Evolutionary conservation across 2,797 vertebrate genomes (phyloP), one percentile per base, ranked within the genome.

Genomic region (Rhincodon typus): DNA sequence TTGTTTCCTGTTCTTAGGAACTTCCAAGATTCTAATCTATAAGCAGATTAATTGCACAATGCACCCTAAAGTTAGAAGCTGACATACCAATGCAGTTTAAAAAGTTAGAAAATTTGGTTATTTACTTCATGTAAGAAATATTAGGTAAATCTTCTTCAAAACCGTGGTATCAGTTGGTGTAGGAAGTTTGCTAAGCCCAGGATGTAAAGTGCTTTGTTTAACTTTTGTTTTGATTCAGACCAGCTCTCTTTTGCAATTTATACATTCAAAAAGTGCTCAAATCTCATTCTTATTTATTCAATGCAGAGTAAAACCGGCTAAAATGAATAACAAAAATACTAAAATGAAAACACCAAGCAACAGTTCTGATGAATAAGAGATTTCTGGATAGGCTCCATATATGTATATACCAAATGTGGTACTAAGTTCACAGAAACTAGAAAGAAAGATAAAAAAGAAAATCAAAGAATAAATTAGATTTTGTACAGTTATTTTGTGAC

Each of bases 381-480:
- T 0, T 15, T 23, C 0, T 0, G 97, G 97, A 70, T 95, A 90
- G 34, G 96, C 97, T 5, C 97, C 97, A 0, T 97, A 94, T 13
- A 97, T 96, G 0, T 96, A 97, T 72, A 97, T 21, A 86, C 96
- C 97, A 96, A 97, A 97, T 3, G 67, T 72, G 50, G 96, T 96
- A 1, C 62, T 6, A 95, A 97, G 96, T 30, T 62, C 82, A 74
- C 97, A 97, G 96, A 96, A 97, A 94, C 97, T 97, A 96, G 0
- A n/a, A 17, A 79, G 30, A 93, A 79, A 42, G 1, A 95, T 34
- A 0, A 0, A 94, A 82, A 72, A 72, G 15, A 74, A 95, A 57
- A 46, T 34, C 27, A 34, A 50, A 94, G 69, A 69, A n/a, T 34
- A 94, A 53, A 74, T 50, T 30, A 21, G 25, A 67, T 12, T 42